These are phyloP conservation scores for Phalacrocorax aristotelis DNA, from an alignment of 2,113 vertebrate species.

Conservation along the genomic window DNA sequence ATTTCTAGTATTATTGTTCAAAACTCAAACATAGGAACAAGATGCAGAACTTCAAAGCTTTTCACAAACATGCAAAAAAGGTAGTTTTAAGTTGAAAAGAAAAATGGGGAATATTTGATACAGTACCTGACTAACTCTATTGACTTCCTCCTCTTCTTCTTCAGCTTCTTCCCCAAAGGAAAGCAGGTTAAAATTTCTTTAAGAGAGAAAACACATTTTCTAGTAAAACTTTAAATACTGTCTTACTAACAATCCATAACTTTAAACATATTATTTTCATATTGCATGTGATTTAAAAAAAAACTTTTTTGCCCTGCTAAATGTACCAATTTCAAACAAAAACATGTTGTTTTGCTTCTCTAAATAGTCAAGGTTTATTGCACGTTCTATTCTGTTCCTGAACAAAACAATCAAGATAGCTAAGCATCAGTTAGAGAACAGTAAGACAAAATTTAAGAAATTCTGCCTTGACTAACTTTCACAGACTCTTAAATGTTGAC, in stretches of 20 bases:
- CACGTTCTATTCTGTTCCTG: not conserved
- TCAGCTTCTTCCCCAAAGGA: slow-evolving; percentile 99
- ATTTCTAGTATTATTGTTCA: not conserved
- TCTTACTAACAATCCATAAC: not conserved
- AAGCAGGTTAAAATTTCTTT: slow-evolving; percentile 94
- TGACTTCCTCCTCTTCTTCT: slow-evolving; percentile 94
- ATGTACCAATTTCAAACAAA: not conserved
- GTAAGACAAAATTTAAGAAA: not conserved
- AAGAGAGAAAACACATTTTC: not conserved
- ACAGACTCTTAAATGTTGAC: not conserved
- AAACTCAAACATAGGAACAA: not conserved
- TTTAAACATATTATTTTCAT: not conserved
- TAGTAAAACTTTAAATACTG: not conserved
- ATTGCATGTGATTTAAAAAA: rapidly evolving
- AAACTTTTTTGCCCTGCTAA: not conserved
- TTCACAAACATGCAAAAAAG: not conserved
- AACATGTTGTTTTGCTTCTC: not conserved
- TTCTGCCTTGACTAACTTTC: not conserved
- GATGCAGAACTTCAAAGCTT: not conserved
- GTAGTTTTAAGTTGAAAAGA: not conserved
- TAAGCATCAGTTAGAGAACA: not conserved
- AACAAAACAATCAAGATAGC: not conserved
- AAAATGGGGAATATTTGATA: not conserved
- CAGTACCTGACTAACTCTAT: slow-evolving; percentile 92
- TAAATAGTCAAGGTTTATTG: no score